Base-by-base conservation (phyloP, 2,888 invertebrate genomes). In the Argynnis bischoffii region DNA sequence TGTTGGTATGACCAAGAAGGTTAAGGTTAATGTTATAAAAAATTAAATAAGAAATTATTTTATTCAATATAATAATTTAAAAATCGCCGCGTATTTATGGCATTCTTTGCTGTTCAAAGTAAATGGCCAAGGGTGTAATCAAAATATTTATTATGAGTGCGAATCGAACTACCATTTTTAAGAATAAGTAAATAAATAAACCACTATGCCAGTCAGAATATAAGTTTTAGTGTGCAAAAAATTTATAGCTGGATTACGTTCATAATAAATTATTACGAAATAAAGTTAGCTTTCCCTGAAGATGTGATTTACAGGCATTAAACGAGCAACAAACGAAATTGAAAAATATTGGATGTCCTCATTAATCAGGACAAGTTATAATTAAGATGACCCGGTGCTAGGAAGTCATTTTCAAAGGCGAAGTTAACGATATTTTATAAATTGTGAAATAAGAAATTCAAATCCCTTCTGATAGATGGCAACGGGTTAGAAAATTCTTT, bases 361-460 rank as follows among this genome's bases (percentile, higher is more conserved):
- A 77, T 77, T 79, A 72, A 71, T 71, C 66, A 66, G 64, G 4
- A 53, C 21, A 63, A 76, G 79, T 79, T 80, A 77, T 82, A 82
- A 83, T 81, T 82, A 82, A 79, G 75, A 77, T 76, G 71, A 67
- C 61, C 75, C 71, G 76, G 76, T 75, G 73, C 76, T 77, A 77
- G 73, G 74, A 77, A 76, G 57, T 72, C 60, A 72, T 74, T 73
- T 74, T 72, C 71, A 66, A 71, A 61, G 69, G 61, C 57, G 46
- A 65, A 59, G 15, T 41, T 63, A 63, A 54, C 65, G 63, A 74
- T 75, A 63, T 72, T 64, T 66, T 50, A 56, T 66, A 46, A 74
- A 71, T 70, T 66, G 66, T 66, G 68, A 66, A 70, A n/a, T n/a
- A n/a, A n/a, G n/a, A n/a, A n/a, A 72, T 55, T 59, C 50, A 31